phyloP scores from a whole-genome alignment of 1,140 invertebrate genomes.

The Anagrus nilaparvatae region DNA sequence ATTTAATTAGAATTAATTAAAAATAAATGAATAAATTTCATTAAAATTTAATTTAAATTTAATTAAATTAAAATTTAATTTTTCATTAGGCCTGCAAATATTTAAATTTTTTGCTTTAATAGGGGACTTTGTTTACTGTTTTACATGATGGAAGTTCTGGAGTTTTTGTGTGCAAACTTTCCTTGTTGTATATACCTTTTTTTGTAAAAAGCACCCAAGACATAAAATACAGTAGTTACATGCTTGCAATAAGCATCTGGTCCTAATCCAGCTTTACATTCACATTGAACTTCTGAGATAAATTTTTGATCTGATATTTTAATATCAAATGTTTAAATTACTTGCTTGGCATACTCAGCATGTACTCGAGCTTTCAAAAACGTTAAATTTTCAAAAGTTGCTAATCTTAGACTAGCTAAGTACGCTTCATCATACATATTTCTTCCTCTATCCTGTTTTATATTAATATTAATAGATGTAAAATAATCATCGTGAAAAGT shows the following conservation, averaged over 20 bases:
- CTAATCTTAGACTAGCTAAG: slow-evolving; percentile 1
- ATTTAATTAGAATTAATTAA: too few species aligned
- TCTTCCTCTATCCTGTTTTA: not conserved
- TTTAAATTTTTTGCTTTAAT: slow-evolving; percentile 7
- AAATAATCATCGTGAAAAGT: too few species aligned
- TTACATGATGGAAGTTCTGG: slow-evolving; percentile 11
- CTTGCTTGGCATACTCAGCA: slow-evolving; percentile 9
- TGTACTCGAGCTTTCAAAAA: slow-evolving; percentile 8
- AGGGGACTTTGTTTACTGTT: slow-evolving; percentile 8
- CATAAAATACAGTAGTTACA: slow-evolving; percentile 7
- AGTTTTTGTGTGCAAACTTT: slow-evolving; percentile 8
- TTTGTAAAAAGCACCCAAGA: slow-evolving; percentile 6
- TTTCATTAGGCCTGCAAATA: not conserved
- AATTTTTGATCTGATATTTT: slow-evolving; percentile 6
- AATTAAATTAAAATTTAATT: too few species aligned
- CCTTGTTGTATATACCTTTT: not conserved
- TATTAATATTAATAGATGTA: too few species aligned
- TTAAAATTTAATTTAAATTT: slow-evolving; percentile 3
- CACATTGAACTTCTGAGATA: slow-evolving; percentile 8
- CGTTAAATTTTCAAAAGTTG: not conserved
- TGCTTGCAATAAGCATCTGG: slow-evolving; percentile 11
- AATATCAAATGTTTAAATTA: slow-evolving; percentile 11
- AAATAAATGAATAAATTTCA: too few species aligned
- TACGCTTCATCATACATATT: slow-evolving; percentile 11
- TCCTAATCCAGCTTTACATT: slow-evolving; percentile 11